phyloP scores from a whole-genome alignment of 2,888 invertebrate genomes.

The Drosophila glabriapex region DNA sequence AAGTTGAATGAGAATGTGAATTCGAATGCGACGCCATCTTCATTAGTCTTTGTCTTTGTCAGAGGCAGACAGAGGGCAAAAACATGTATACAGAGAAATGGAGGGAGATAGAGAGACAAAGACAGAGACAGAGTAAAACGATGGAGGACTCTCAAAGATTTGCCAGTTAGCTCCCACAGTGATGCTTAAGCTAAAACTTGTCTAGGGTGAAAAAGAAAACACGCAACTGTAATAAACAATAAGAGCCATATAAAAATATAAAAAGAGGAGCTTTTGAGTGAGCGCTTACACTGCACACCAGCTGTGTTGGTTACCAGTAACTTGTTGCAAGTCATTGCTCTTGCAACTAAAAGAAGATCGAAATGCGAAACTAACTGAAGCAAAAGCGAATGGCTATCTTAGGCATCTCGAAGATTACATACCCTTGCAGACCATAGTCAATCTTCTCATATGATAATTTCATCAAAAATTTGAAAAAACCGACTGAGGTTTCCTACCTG shows the following conservation, averaged over 20 bases:
- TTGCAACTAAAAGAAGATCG: background rate
- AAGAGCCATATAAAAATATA: slow-evolving; percentile 23
- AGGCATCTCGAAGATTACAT: background rate
- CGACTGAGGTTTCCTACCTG: background rate
- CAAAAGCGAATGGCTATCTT: background rate
- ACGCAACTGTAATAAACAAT: slow-evolving; percentile 38
- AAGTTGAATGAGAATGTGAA: slow-evolving; percentile 40
- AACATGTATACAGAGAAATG: background rate
- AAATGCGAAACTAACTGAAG: background rate
- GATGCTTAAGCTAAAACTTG: slow-evolving; percentile 54
- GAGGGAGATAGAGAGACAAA: background rate
- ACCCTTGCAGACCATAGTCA: background rate
- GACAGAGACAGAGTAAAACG: background rate
- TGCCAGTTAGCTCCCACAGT: slow-evolving; percentile 48
- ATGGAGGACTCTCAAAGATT: slow-evolving; percentile 41
- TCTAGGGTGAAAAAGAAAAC: slow-evolving; percentile 9
- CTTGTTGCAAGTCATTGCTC: slow-evolving; percentile 4
- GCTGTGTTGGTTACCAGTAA: background rate
- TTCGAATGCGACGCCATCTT: slow-evolving; percentile 58
- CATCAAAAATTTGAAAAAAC: background rate
- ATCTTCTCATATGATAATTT: background rate
- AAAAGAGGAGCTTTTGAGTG: slow-evolving; percentile 16
- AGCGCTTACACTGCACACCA: slow-evolving; percentile 19
- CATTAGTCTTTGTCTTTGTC: slow-evolving; percentile 73
- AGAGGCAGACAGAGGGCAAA: slow-evolving; percentile 27